Base-by-base conservation (phyloP, 2,113 vertebrate species). In the Scomber colias region DNA sequence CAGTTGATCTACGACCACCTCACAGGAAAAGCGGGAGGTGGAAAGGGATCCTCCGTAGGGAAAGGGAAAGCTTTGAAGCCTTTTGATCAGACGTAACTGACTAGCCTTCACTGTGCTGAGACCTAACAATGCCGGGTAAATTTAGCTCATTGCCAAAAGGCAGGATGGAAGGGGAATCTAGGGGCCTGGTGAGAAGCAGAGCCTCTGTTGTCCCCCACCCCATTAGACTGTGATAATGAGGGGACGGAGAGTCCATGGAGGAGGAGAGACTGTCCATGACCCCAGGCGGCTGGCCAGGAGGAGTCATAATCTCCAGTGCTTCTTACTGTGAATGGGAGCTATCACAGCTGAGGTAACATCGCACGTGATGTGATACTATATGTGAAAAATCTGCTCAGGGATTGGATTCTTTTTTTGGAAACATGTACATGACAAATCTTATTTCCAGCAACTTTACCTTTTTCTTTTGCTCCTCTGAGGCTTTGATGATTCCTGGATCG, bases 401-500 rank as follows among this genome's bases (percentile, higher is more conserved):
- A 31, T 15, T 10, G 24, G 2, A 27, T 27, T 27, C 24, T 27
- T 27, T 27, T 27, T 27, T 3, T 3, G 2, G 24, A 49, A 27
- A 64, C 14, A 54, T 46, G 21, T 2, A 30, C 35, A 8, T 40
- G 35, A 9, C 9, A 8, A 40, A 2, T 7, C 35, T 40, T 7
- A 40, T 15, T 13, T 44, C 17, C 40, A 3, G 19, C 1, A 13
- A 11, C 17, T 75, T 92, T 91, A 99, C 98, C 97, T 99, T 99
- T 92, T 99, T 99, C 96, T 99, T 99, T 91, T 99, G 98, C 86
- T 99, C 98, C 94, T 99, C 98, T 0, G 97, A 98, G 16, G 98
- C 98, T 95, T 99, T 99, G 91, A 99, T 99, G 81, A 99, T 99
- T 66, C 98, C 97, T 0, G 98, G 97, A 90, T 99, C 98, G 27